A percentile compares a stretch with the other conserved stretches of the same genome.
Evolutionary conservation across 2,113 vertebrate genomes (phyloP).

Genomic region (Hyaena hyaena): DNA sequence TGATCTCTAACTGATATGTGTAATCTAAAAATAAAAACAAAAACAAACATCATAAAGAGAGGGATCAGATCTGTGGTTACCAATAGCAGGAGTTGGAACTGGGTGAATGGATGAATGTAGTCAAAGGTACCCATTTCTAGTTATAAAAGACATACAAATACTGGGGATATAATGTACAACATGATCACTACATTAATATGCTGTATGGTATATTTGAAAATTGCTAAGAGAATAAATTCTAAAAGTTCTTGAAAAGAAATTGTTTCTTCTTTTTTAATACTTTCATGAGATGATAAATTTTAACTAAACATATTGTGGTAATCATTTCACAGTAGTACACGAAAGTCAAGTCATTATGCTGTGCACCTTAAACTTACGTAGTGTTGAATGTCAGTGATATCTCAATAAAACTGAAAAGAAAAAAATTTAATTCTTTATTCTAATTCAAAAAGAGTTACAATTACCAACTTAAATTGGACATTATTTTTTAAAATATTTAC

Average conservation of each 20-base stretch:
- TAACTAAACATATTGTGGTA: not conserved
- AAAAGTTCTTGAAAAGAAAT: not conserved
- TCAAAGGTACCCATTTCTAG: not conserved
- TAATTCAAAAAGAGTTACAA: not conserved
- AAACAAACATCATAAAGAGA: not conserved
- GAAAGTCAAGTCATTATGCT: not conserved
- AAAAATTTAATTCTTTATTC: not conserved
- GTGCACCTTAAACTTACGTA: not conserved
- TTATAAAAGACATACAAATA: not conserved
- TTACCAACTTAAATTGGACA: not conserved
- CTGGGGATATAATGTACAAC: not conserved
- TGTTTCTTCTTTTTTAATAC: not conserved
- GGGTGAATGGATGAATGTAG: not conserved
- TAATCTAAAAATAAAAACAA: not conserved
- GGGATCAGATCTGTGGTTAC: not conserved
- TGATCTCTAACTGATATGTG: not conserved
- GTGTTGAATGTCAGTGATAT: not conserved
- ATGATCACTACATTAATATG: not conserved
- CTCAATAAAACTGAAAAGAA: not conserved
- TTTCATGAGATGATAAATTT: not conserved
- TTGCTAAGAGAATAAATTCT: not conserved
- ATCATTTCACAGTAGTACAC: not conserved
- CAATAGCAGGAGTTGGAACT: not conserved
- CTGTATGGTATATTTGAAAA: not conserved
- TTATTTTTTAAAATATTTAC: not conserved